Evolutionary conservation across 2,797 vertebrate genomes (phyloP).

Genomic region (Gadopsis marmoratus): DNA sequence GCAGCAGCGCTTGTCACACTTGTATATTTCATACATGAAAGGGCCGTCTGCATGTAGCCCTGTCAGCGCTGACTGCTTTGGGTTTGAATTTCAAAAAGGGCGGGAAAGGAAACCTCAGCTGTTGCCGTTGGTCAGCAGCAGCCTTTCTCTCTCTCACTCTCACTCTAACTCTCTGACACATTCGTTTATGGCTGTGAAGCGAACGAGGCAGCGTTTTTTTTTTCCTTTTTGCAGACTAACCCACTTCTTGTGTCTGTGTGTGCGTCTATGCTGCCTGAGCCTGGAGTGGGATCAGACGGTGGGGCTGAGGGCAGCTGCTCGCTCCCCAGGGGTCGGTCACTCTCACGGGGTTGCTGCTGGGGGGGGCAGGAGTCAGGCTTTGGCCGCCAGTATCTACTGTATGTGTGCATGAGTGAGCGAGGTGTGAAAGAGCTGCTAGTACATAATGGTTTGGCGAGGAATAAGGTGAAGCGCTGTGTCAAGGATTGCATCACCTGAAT

Average conservation of each 20-base stretch:
- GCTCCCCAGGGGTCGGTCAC: conserved; percentile 50
- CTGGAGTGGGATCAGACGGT: conserved; percentile 31
- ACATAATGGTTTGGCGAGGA: background rate
- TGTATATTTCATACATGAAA: conserved; percentile 38
- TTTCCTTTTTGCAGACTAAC: conserved; percentile 44
- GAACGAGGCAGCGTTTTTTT: conserved; percentile 16
- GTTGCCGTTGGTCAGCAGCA: conserved; percentile 35
- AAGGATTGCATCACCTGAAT: background rate
- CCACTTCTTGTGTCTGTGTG: conserved; percentile 9
- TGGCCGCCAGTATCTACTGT: conserved; percentile 30
- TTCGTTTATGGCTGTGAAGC: conserved; percentile 31
- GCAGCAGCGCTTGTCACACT: conserved; percentile 15
- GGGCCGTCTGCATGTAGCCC: background rate
- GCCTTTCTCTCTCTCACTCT: background rate
- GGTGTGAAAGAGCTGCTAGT: background rate
- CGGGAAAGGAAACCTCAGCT: conserved; percentile 57
- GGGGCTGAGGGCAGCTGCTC: conserved; percentile 65
- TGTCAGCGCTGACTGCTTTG: background rate
- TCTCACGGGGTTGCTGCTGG: conserved; percentile 22
- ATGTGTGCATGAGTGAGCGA: background rate
- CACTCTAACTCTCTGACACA: conserved; percentile 9
- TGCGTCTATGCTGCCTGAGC: conserved; percentile 6
- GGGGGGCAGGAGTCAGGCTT: conserved; percentile 55
- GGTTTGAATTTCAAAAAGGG: conserved; percentile 49
- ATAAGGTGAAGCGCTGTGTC: background rate